phyloP scores from a whole-genome alignment of 2,888 invertebrate genomes.

The Alitta virens region DNA sequence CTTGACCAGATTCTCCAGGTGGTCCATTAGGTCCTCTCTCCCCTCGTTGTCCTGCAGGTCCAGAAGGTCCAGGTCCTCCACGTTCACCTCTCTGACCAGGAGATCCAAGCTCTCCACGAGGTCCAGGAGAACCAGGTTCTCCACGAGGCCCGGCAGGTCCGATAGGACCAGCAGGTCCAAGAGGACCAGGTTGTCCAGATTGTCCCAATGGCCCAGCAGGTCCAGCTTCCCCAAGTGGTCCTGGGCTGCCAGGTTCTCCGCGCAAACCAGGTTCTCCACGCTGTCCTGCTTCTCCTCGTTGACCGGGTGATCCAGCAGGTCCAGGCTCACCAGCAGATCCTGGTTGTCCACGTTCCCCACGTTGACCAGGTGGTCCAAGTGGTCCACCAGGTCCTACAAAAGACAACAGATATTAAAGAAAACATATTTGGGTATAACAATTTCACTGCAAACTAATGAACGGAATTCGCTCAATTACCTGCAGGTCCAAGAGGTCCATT shows the following conservation, averaged over 20 bases:
- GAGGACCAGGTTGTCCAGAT: constrained; percentile 6
- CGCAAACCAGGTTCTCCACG: constrained; percentile 11
- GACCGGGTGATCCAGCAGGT: constrained; percentile 22
- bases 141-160: constrained; percentile 12
- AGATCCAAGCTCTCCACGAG: not conserved
- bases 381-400: constrained; percentile 2
- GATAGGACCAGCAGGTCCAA: constrained; percentile 5
- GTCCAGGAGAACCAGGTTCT: constrained; percentile 8
- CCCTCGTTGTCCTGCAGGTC: constrained; percentile 15
- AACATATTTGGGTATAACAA: not conserved
- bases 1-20: constrained; percentile 23
- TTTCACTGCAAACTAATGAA: not conserved
- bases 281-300: constrained; percentile 6
- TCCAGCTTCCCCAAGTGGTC: constrained; percentile 3
- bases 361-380: constrained; percentile 18
- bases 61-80: constrained; percentile 20
- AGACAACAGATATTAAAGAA: too few species aligned
- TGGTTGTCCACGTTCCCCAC: not conserved
- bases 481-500: constrained; percentile 13
- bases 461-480: constrained; percentile 18
- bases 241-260: constrained; percentile 16
- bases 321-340: constrained; percentile 16
- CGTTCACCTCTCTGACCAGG: constrained; percentile 5
- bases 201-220: constrained; percentile 6
- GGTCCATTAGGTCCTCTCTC: constrained; percentile 26